phyloP scores from a whole-genome alignment of 2,113 vertebrate genomes.

The Gobius niger region DNA sequence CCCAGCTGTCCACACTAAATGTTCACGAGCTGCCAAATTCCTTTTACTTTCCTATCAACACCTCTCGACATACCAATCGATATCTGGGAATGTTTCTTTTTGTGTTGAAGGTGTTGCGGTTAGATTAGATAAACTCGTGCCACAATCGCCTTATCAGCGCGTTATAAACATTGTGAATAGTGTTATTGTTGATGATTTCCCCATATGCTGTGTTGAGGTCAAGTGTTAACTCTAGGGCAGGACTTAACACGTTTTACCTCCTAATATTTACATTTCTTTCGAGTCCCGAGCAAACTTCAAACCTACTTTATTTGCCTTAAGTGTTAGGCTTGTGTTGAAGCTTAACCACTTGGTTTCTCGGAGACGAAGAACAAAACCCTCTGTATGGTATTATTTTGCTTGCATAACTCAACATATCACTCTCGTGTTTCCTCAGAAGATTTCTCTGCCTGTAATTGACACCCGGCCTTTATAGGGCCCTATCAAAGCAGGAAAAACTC shows the following conservation, averaged over 20 bases:
- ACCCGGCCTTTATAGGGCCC: not conserved
- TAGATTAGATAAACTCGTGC: conserved; percentile 14
- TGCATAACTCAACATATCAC: conserved; percentile 2
- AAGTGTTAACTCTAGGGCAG: not conserved
- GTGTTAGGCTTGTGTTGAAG: too few relatives aligned
- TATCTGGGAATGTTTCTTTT: not conserved
- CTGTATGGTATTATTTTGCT: not conserved
- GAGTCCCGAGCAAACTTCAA: not conserved
- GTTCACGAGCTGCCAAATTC: not conserved
- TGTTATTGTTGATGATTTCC: not conserved
- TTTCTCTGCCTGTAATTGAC: conserved; percentile 1
- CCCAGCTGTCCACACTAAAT: conserved; percentile 2
- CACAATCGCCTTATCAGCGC: conserved; percentile 4
- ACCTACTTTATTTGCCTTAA: not conserved
- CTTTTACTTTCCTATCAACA: not conserved
- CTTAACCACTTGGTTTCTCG: not conserved
- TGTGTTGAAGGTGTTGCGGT: conserved; percentile 16
- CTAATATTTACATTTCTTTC: not conserved
- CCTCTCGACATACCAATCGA: not conserved
- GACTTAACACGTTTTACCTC: not conserved
- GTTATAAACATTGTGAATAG: conserved; percentile 16
- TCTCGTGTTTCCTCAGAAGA: conserved; percentile 1
- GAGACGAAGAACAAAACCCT: not conserved
- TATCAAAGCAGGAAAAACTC: conserved; percentile 10
- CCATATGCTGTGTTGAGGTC: not conserved